Percentiles rank a stretch among this genome's conserved stretches.
Conservation (phyloP, 2,888 invertebrate genomes). For the Mythimna ferrago region DNA sequence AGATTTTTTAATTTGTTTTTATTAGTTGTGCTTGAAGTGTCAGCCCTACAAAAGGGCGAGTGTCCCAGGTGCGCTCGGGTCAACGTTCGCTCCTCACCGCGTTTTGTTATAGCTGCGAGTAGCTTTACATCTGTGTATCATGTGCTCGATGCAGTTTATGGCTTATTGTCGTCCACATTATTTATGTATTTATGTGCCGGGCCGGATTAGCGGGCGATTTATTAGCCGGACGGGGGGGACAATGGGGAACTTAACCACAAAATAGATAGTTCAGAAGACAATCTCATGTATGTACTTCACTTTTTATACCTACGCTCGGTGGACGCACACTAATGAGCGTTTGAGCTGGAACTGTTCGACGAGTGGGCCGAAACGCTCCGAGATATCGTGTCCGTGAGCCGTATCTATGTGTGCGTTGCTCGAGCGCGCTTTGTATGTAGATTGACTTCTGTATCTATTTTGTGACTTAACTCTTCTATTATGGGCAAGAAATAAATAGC, state of each 20-base stretch:
- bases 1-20: background rate
- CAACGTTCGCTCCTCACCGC: slow-evolving; percentile 60
- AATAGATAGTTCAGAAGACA: too few relatives aligned
- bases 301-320: too few relatives aligned
- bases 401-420: too few relatives aligned
- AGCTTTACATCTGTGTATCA: slow-evolving; percentile 22
- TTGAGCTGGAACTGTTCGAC: too few relatives aligned
- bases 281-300: too few relatives aligned
- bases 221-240: background rate
- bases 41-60: slow-evolving; percentile 69
- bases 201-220: slow-evolving; percentile 22
- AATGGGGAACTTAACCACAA: background rate
- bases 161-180: slow-evolving; percentile 28
- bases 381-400: too few relatives aligned
- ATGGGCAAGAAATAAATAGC: slow-evolving; percentile 7
- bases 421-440: too few relatives aligned
- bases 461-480: background rate
- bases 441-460: too few relatives aligned
- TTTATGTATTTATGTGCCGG: slow-evolving; percentile 9
- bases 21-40: slow-evolving; percentile 11
- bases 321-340: too few relatives aligned
- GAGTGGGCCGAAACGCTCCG: too few relatives aligned
- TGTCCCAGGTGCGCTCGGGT: slow-evolving; percentile 75
- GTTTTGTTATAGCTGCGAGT: slow-evolving; percentile 31
- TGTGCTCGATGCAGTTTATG: slow-evolving; percentile 44